Percentiles rank a stretch among this genome's conserved stretches.
Evolutionary conservation across 1,140 invertebrate species (phyloP).

Genomic region (Drosophila pseudoobscura): DNA sequence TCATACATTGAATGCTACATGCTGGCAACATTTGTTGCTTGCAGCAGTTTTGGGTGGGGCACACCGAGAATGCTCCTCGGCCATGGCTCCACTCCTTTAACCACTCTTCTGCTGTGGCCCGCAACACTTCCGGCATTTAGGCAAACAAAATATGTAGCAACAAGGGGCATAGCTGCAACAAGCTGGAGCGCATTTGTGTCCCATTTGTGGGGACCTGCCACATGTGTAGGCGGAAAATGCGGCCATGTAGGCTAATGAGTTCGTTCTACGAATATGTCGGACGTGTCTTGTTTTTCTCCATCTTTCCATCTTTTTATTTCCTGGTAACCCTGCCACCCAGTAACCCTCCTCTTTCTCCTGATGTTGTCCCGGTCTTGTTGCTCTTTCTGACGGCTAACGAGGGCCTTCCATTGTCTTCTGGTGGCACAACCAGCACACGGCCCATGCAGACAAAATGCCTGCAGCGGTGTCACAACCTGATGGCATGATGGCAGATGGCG

Average conservation of each 20-base stretch:
- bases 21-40: constrained; percentile 60
- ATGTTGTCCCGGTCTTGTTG: constrained; percentile 39
- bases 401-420: constrained; percentile 52
- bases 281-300: constrained; percentile 45
- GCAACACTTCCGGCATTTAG: constrained; percentile 80
- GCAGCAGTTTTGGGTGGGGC: constrained; percentile 15
- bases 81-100: neutral
- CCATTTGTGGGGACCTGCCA: constrained; percentile 48
- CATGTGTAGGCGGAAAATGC: constrained; percentile 75
- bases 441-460: constrained; percentile 23
- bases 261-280: constrained; percentile 49
- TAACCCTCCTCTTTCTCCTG: neutral
- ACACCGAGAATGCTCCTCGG: neutral
- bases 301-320: constrained; percentile 8
- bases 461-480: constrained; percentile 48
- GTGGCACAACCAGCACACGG: constrained; percentile 15
- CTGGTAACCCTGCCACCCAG: neutral
- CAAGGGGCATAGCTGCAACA: constrained; percentile 50
- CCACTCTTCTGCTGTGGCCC: constrained; percentile 37
- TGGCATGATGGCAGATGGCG: constrained; percentile 33
- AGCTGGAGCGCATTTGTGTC: constrained; percentile 58
- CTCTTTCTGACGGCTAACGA: constrained; percentile 50
- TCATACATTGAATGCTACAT: constrained; percentile 46
- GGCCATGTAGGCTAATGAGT: constrained; percentile 79
- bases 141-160: constrained; percentile 75